These are phyloP conservation scores for Beris morrisii DNA, from an alignment of 2,888 invertebrate species.

Conservation along the genomic window DNA sequence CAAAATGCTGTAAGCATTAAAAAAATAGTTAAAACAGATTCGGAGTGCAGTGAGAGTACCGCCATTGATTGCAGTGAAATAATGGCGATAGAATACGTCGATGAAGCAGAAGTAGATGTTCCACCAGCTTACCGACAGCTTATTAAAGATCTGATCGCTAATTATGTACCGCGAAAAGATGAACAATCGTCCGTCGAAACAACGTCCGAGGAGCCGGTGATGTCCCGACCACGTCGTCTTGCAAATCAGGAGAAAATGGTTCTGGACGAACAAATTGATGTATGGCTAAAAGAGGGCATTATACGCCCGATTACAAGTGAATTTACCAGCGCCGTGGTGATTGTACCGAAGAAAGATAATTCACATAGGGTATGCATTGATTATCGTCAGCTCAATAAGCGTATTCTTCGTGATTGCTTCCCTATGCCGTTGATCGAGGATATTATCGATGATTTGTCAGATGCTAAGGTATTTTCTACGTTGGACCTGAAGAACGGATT, in stretches of 20 bases:
- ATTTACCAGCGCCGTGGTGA: slow-evolving; percentile 41
- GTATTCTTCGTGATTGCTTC: slow-evolving; percentile 45
- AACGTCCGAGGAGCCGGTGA: slow-evolving; percentile 44
- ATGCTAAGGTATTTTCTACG: slow-evolving; percentile 41
- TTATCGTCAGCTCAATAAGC: slow-evolving; percentile 47
- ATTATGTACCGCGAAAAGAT: too few species aligned
- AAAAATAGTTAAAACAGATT: too few species aligned
- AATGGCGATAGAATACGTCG: too few species aligned
- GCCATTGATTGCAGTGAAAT: too few species aligned
- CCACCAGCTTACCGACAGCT: too few species aligned
- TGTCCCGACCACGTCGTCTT: slow-evolving; percentile 42
- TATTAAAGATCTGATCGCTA: too few species aligned
- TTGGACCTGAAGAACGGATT: slow-evolving; percentile 41
- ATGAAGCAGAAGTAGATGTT: too few species aligned
- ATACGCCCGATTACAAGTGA: slow-evolving; percentile 44
- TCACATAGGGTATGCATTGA: slow-evolving; percentile 46
- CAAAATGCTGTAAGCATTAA: too few species aligned
- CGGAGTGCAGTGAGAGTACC: too few species aligned
- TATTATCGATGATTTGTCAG: slow-evolving; percentile 43
- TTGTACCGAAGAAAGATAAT: slow-evolving; percentile 40
- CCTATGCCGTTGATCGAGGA: slow-evolving; percentile 50
- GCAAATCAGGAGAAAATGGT: slow-evolving; percentile 21
- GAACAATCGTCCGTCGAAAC: slow-evolving; percentile 33
- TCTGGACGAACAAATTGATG: too few species aligned
- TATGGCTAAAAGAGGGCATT: slow-evolving; percentile 44